These are phyloP conservation scores for Pterostichus madidus DNA, from an alignment of 2,888 invertebrate species.

Conservation along the genomic window DNA sequence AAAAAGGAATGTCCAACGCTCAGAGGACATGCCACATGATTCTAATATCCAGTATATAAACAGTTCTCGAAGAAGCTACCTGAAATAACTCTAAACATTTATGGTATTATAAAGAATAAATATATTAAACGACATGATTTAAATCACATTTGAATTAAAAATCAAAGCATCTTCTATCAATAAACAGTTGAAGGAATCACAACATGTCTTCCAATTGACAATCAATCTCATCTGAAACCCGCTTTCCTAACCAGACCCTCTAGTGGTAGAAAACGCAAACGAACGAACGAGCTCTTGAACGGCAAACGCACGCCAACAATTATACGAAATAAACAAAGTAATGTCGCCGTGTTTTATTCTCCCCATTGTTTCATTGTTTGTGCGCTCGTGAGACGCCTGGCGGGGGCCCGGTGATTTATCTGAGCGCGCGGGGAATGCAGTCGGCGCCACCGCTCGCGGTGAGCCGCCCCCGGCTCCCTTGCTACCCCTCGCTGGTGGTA, in stretches of 20 bases:
- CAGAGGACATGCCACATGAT: too few species aligned
- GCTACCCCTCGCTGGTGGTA: not conserved
- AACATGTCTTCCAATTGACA: not conserved
- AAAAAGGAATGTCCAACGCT: too few species aligned
- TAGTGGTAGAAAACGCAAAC: slow-evolving; percentile 1
- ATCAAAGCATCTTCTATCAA: slow-evolving; percentile 1
- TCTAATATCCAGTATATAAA: too few species aligned
- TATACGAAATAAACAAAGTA: slow-evolving; percentile 77
- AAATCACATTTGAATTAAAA: not conserved
- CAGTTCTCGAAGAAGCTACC: too few species aligned
- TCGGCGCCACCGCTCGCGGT: slow-evolving; percentile 77
- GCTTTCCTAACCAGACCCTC: not conserved
- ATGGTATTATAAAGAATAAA: not conserved
- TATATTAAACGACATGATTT: not conserved
- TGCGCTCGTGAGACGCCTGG: slow-evolving; percentile 70
- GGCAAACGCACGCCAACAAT: slow-evolving; percentile 74
- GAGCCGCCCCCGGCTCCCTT: slow-evolving; percentile 72
- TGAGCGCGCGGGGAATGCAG: slow-evolving; percentile 77
- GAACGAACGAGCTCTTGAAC: not conserved
- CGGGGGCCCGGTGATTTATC: slow-evolving; percentile 77
- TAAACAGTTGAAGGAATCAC: slow-evolving; percentile 8
- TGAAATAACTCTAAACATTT: too few species aligned
- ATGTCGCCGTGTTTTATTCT: slow-evolving; percentile 77
- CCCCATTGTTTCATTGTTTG: slow-evolving; percentile 78
- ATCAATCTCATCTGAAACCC: slow-evolving; percentile 1